A percentile compares a stretch with the other conserved stretches of the same genome.
phyloP scores from a whole-genome alignment of 1,140 invertebrate species.

The Nasonia giraulti region DNA sequence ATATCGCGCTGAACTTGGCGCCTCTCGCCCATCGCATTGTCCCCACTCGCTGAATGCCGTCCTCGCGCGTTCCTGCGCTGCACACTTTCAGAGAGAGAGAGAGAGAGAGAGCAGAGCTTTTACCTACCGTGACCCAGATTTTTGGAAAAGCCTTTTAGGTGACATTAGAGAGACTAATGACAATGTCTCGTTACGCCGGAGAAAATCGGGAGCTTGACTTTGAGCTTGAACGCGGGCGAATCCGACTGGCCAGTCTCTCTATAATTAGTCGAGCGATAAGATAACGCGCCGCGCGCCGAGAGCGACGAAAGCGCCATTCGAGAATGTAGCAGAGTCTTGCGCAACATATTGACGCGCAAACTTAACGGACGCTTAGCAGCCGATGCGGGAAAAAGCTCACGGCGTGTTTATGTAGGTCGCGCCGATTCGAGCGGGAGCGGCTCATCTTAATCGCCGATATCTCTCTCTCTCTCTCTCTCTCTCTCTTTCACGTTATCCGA shows the following conservation, averaged over 20 bases:
- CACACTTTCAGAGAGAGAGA: no score
- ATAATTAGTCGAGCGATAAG: no score
- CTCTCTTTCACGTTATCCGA: not conserved
- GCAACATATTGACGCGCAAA: no score
- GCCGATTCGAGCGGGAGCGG: not conserved
- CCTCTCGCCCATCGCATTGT: not conserved
- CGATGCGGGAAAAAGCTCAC: no score
- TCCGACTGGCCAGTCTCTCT: no score
- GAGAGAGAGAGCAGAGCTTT: not conserved
- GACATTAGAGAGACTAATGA: not conserved
- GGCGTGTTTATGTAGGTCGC: not conserved
- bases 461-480: not conserved
- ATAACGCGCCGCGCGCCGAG: no score
- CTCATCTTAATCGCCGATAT: not conserved
- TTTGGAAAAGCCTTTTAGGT: conserved; percentile 39
- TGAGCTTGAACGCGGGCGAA: no score
- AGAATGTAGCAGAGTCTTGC: no score
- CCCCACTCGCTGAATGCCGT: conserved; percentile 29
- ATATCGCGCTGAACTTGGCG: conserved; percentile 34
- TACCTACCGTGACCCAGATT: conserved; percentile 15
- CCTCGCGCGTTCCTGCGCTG: not conserved
- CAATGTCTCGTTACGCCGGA: no score
- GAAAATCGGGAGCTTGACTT: no score
- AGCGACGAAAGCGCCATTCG: no score
- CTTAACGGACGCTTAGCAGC: no score